Base-by-base conservation (phyloP, 1,140 invertebrate genomes). In the Drosophila sproati region DNA sequence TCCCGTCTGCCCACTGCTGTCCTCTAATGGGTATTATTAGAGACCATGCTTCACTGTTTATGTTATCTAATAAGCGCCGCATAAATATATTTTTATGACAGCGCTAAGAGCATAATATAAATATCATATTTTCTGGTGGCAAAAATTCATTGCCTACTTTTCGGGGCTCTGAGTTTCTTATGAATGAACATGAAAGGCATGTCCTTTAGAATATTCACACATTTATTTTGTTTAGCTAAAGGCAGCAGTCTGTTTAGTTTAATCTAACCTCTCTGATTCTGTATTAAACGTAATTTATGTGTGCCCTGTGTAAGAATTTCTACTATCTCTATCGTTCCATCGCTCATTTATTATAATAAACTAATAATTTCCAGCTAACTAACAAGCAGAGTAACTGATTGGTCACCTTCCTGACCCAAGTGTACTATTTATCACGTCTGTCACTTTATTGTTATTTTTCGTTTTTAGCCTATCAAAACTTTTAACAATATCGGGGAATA, bases 1-100 rank as follows among this genome's bases (percentile, higher is more conserved):
- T 37, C 60, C 51, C 45, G 59, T 64, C 39, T 55, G 51, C 35
- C 47, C 29, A 4, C 20, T 29, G 28, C 59, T 41, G 39, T 48
- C 12, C 55, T 41, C 43, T 57, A 74, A 78, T 69, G 69, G 74
- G 51, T 39, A 41, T 73, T 81, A 68, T 55, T 41, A 71, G 32
- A 37, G 43, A 7, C 66, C 64, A 66, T 69, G 78, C 71, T 68
- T n/a, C 6, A 5, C 77, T 39, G 77, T 74, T 85, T 85, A 85
- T 83, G 81, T 67, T 80, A 77, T 85, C 81, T 85, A 83, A 83
- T 80, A 83, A 83, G 73, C 81, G 35, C 47, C 35, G 56, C 60
- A 67, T 48, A 61, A 70, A 73, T 73, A 77, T 63, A 63, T 34
- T 45, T 85, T 85, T 80, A 83, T 67, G 64, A 47, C 57, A 50